Conservation (phyloP, 2,888 invertebrate species). For the Lithophane leautieri region DNA sequence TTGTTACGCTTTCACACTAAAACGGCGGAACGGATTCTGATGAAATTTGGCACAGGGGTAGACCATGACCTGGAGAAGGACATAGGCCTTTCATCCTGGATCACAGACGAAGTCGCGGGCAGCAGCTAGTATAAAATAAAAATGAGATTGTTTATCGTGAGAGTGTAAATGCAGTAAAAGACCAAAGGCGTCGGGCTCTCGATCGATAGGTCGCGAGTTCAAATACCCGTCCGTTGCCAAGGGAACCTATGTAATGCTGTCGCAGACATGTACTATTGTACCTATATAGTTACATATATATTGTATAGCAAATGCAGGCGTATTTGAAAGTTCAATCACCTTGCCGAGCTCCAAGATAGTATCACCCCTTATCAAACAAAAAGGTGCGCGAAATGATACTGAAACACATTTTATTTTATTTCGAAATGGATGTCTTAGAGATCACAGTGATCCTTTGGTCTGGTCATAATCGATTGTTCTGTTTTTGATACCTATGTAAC, state of each 20-base stretch:
- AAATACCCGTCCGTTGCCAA: conserved; percentile 29
- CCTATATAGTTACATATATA: background rate
- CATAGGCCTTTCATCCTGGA: no score
- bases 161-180: background rate
- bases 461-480: no score
- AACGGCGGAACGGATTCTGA: no score
- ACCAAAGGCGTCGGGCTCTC: background rate
- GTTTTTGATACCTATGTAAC: no score
- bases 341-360: background rate
- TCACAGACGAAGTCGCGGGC: no score
- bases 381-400: no score
- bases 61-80: no score
- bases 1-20: no score
- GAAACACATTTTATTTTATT: no score
- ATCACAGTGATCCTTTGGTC: no score
- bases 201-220: conserved; percentile 51
- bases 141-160: background rate
- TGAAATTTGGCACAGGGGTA: no score
- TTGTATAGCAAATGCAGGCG: background rate
- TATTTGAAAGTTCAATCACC: conserved; percentile 4
- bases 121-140: no score
- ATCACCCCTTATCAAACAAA: background rate
- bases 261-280: conserved; percentile 2
- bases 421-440: background rate
- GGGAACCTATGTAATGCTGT: conserved; percentile 23